Evolutionary conservation across 2,888 invertebrate species (phyloP), one percentile per base, ranked within the genome.

Genomic region (Diogma glabrata): DNA sequence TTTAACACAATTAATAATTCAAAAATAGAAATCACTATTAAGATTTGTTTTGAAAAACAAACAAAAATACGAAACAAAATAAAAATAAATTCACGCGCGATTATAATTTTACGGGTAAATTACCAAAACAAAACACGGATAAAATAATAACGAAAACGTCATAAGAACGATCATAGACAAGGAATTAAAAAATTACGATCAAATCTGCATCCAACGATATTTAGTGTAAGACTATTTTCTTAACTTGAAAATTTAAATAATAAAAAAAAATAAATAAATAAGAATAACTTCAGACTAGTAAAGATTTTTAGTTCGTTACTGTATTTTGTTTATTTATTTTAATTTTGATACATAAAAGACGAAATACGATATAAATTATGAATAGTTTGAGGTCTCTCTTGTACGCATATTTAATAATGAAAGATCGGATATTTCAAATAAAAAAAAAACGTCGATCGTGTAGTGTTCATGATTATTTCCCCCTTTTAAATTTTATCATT

Each of bases 271-370:
- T 16, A 43, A 43, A 28, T 28, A 28, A 28, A 28, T 28, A 43
- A 22, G 22, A 22, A 43, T 43, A 40, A 12, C 1, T 22, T 20
- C 20, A 43, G 20, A 43, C 43, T 22, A 43, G n/a, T 43, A 43
- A 43, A 14, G 43, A 22, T 43, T 23, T 43, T 43, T 43, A 43
- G 43, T 22, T n/a, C 22, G 43, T 43, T 43, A 43, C 43, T 43
- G 43, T 43, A 43, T 40, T 20, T 43, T 43, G n/a, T 43, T 43
- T 43, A 43, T 43, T 43, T 43, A 43, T 23, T 22, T 43, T 43
- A 12, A 17, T 22, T 43, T 43, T 14, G 9, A 43, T 23, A 23
- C 20, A 43, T 43, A 23, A 43, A 22, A 22, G 22, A 43, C 20
- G 43, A 43, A 43, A 43, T 43, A 23, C 43, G 43, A 43, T 43